Evolutionary conservation across 53 echinoderm and acorn worm genomes (phyloP).

Genomic region (Pentamera pediparva): DNA sequence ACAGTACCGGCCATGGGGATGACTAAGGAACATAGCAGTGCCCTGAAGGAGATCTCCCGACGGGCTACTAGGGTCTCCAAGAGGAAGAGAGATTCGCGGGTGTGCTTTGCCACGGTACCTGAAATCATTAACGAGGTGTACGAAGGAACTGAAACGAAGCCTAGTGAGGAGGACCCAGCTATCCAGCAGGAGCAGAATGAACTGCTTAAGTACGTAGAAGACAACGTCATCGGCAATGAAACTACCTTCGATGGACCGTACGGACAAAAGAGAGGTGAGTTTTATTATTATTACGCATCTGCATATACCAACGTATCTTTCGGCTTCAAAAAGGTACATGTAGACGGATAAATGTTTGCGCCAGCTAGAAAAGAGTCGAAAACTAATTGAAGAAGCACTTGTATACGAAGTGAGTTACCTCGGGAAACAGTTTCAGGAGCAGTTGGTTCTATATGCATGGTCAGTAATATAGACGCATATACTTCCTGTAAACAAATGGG

Average conservation of each 20-base stretch:
- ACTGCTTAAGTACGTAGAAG: constrained; percentile 72
- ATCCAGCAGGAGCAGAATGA: constrained; percentile 31
- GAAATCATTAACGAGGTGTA: constrained; percentile 28
- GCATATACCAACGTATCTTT: no score
- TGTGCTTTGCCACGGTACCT: constrained; percentile 28
- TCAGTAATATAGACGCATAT: no score
- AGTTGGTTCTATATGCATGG: no score
- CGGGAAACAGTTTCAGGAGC: no score
- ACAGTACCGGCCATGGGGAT: constrained; percentile 1
- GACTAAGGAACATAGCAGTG: constrained; percentile 25
- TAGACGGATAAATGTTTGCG: no score
- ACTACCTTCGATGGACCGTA: constrained; percentile 71
- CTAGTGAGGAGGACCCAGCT: background rate
- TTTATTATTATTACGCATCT: no score
- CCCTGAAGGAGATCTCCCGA: constrained; percentile 18
- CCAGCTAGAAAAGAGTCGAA: no score
- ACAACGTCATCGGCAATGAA: constrained; percentile 76
- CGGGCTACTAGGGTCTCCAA: constrained; percentile 22
- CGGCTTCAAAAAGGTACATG: no score
- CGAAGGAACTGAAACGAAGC: background rate
- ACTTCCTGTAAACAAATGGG: no score
- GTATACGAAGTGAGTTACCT: no score
- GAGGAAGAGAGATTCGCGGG: constrained; percentile 17
- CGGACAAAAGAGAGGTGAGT: constrained; percentile 72
- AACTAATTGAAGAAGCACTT: no score